Base-by-base conservation (phyloP, 1,140 invertebrate genomes). In the Tetramorium parvispinum region DNA sequence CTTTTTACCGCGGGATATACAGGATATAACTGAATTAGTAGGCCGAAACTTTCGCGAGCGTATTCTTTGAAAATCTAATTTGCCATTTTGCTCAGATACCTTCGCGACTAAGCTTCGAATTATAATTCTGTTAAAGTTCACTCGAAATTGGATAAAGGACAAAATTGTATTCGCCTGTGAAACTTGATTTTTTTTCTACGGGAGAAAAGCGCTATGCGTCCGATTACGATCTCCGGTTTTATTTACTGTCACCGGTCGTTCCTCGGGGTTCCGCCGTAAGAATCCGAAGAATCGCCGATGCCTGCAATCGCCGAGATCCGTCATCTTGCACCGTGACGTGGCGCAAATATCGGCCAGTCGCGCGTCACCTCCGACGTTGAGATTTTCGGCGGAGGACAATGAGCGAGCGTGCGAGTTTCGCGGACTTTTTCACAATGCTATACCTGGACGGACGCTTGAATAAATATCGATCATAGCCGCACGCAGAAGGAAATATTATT, bases 391-490 rank as follows among this genome's bases (percentile, higher is more conserved):
- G 68, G 68, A 7, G 53, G 66, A 89, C 88, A 89, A 89, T 89
- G 85, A 77, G n/a, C 82, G 87, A 78, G 32, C 49, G 49, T 51
- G 82, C 71, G 78, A 78, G 85, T 79, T 53, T 7, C 75, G 82
- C 57, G 37, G 49, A n/a, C 68, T 83, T 49, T 83, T 59, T 59
- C 61, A 85, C 70, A 85, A 77, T 75, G 53, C 85, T 61, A 75
- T 89, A 57, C 71, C 11, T 61, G 81, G 63, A 63, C 85, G 73
- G 88, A 82, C 88, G 89, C 89, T 93, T 89, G 92, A 93, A 93
- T 91, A 92, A 93, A 93, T 92, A 93, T 93, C 92, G 91, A 93
- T 93, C 92, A 93, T 92, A 88, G 77, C 85, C 55, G 32, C 32
- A 21, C 75, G 90, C 88, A 88, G 71, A 90, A 85, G 91, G 86